Conservation (phyloP, 1,140 invertebrate species). For the Elymnias hypermnestra region DNA sequence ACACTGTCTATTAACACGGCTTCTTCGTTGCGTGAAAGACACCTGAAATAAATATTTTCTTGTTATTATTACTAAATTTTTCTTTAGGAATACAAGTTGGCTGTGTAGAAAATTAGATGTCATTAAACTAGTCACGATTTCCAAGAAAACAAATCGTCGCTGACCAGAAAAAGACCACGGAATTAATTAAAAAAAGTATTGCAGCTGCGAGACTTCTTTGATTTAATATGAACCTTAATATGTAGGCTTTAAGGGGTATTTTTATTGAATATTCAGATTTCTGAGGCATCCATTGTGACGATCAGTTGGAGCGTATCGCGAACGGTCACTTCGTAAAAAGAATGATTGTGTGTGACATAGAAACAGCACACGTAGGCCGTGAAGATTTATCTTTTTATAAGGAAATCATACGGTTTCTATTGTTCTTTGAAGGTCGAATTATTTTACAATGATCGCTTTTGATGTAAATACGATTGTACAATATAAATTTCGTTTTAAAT, state of each 20-base stretch:
- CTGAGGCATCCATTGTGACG: slow-evolving; percentile 17
- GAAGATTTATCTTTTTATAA: slow-evolving; percentile 3
- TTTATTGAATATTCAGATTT: too few species aligned
- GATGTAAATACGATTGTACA: too few species aligned
- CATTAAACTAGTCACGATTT: slow-evolving; percentile 35
- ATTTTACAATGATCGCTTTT: too few species aligned
- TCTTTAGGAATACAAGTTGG: neutral
- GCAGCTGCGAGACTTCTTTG: slow-evolving; percentile 24
- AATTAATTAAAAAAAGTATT: slow-evolving; percentile 58
- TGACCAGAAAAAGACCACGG: slow-evolving; percentile 43
- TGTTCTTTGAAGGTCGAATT: neutral
- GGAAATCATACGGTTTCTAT: slow-evolving; percentile 1
- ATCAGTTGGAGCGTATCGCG: slow-evolving; percentile 27
- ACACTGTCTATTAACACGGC: too few species aligned
- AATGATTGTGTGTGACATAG: slow-evolving; percentile 23
- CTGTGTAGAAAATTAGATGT: slow-evolving; percentile 21
- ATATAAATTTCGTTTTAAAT: too few species aligned
- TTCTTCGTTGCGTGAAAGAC: too few species aligned
- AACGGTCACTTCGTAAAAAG: slow-evolving; percentile 22
- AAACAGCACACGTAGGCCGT: slow-evolving; percentile 13
- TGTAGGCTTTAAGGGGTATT: neutral
- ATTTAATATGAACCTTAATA: slow-evolving; percentile 11
- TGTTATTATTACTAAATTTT: too few species aligned
- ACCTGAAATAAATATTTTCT: too few species aligned
- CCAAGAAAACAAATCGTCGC: slow-evolving; percentile 44